A percentile compares a stretch with the other conserved stretches of the same genome.
phyloP scores from a whole-genome alignment of 2,113 vertebrate genomes.

The Sylvietta virens region DNA sequence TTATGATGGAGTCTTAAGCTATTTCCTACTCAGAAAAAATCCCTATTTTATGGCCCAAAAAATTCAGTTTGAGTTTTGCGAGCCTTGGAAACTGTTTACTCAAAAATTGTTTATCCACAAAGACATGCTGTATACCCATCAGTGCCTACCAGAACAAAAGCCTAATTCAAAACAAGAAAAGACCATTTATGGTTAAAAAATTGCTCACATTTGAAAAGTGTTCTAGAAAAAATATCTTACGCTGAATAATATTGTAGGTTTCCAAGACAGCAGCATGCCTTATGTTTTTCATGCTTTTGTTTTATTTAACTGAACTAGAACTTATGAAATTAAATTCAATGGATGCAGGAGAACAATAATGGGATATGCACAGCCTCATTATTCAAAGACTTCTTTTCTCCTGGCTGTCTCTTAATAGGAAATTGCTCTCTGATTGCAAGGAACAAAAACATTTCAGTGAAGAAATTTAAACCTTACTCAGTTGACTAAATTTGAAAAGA shows the following conservation, averaged over 20 bases:
- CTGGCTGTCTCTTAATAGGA: background rate
- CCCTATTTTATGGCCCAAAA: background rate
- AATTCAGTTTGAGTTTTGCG: background rate
- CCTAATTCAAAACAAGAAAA: background rate
- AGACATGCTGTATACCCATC: background rate
- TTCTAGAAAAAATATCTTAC: background rate
- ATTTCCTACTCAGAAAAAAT: background rate
- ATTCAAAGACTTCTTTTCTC: background rate
- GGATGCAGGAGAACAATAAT: background rate
- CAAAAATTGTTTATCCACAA: background rate
- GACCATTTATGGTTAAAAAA: background rate
- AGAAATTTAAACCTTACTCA: background rate
- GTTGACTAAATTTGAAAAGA: background rate
- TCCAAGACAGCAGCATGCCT: background rate
- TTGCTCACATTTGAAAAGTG: background rate
- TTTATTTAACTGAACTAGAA: background rate
- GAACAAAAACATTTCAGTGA: background rate
- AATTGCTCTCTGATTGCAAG: background rate
- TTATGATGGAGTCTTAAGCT: background rate
- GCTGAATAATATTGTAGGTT: background rate
- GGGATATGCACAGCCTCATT: background rate
- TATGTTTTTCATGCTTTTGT: background rate
- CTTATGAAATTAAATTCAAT: background rate
- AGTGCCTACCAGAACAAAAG: background rate
- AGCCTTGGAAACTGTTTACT: background rate